Conservation (phyloP, 2,888 invertebrate species). For the Lobophora halterata region DNA sequence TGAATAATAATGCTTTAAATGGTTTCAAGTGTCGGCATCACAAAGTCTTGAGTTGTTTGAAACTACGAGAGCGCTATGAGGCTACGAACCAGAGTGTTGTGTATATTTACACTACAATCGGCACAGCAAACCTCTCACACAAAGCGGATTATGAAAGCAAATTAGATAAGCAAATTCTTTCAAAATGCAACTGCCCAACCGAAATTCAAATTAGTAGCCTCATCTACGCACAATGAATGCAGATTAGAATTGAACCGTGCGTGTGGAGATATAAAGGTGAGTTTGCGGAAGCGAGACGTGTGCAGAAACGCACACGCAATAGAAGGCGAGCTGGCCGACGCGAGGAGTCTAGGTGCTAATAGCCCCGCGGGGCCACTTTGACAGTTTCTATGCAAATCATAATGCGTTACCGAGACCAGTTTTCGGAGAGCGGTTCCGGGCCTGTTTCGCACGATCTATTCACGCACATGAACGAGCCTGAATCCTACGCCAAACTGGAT, state of each 20-base stretch:
- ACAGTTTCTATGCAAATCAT: conserved; percentile 80
- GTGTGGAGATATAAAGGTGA: conserved; percentile 35
- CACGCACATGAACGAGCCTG: conserved; percentile 61
- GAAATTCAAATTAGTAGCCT: conserved; percentile 38
- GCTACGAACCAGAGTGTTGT: conserved; percentile 4
- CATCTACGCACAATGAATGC: conserved; percentile 20
- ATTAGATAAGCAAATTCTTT: conserved; percentile 37
- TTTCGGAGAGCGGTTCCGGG: conserved; percentile 73
- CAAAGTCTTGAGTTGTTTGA: conserved; percentile 25
- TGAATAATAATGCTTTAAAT: conserved; percentile 29
- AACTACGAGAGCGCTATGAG: conserved; percentile 12
- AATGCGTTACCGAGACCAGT: conserved; percentile 75
- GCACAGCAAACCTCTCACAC: conserved; percentile 28
- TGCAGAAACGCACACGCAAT: conserved; percentile 48
- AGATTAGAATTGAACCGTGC: conserved; percentile 27
- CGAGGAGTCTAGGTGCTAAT: conserved; percentile 66
- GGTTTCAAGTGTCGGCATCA: conserved; percentile 28
- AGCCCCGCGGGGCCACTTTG: conserved; percentile 64
- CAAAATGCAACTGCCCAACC: conserved; percentile 39
- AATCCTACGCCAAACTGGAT: conserved; percentile 57
- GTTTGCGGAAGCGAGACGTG: conserved; percentile 35
- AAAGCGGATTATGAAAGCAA: conserved; percentile 38
- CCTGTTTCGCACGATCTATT: conserved; percentile 61
- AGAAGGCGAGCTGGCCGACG: conserved; percentile 39
- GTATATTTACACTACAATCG: conserved; percentile 31